Evolutionary conservation across 2,888 invertebrate genomes (phyloP).

Genomic region (Balanococcus diminutus): DNA sequence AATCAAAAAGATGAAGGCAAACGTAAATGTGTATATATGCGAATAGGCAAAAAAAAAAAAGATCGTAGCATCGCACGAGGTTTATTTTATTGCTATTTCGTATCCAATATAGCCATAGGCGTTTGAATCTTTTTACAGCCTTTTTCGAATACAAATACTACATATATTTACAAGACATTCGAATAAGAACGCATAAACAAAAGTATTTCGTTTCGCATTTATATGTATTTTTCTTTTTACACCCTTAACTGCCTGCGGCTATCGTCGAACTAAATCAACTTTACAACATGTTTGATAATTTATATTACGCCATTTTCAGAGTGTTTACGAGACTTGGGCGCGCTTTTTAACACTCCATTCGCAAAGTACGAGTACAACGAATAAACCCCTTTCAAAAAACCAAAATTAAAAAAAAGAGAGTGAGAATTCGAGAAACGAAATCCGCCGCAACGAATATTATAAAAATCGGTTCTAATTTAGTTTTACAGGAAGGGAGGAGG

Average conservation of each 20-base stretch:
- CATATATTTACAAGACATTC: slow-evolving; percentile 43
- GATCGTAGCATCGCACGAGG: background rate
- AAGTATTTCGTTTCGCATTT: slow-evolving; percentile 42
- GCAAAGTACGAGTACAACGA: background rate
- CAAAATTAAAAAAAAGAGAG: background rate
- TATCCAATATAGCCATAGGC: slow-evolving; percentile 36
- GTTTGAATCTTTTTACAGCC: slow-evolving; percentile 41
- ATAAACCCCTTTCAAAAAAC: no score
- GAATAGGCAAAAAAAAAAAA: background rate
- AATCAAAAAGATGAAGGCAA: slow-evolving; percentile 39
- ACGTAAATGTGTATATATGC: background rate
- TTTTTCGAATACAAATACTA: slow-evolving; percentile 36
- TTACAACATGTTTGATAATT: slow-evolving; percentile 44
- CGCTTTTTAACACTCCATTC: slow-evolving; percentile 12
- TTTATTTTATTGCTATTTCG: slow-evolving; percentile 41
- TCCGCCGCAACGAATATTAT: background rate
- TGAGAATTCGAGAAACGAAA: no score
- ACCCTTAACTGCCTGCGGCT: slow-evolving; percentile 9
- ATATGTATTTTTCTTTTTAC: slow-evolving; percentile 35
- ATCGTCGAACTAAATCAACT: slow-evolving; percentile 36
- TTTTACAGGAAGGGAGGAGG: background rate
- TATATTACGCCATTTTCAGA: slow-evolving; percentile 32
- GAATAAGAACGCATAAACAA: slow-evolving; percentile 42
- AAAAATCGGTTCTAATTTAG: background rate
- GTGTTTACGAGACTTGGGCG: slow-evolving; percentile 3